These are phyloP conservation scores for Ctenosaura bakeri DNA, from an alignment of 2,797 vertebrate species.

Conservation along the genomic window DNA sequence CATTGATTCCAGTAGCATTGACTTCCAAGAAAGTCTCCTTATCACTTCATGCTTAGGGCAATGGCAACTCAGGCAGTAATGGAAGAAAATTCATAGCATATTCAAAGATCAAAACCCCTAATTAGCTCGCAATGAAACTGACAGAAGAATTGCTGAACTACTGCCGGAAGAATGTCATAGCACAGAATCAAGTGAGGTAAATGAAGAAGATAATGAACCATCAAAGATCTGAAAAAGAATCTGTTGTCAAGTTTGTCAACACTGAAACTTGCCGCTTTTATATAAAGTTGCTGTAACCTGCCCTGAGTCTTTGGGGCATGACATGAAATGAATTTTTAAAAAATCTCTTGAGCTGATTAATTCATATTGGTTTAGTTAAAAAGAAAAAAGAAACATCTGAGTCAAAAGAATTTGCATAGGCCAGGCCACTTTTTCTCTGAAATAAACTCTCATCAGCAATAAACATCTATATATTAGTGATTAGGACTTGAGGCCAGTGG, in stretches of 20 bases:
- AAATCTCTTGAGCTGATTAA: constrained; percentile 11
- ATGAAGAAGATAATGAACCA: constrained; percentile 22
- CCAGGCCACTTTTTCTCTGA: not conserved
- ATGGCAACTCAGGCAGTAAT: not conserved
- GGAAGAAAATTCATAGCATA: constrained; percentile 10
- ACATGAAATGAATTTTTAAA: not conserved
- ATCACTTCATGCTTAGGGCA: not conserved
- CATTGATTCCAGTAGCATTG: not conserved
- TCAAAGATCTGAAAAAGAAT: not conserved
- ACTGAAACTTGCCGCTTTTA: not conserved
- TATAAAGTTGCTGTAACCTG: not conserved
- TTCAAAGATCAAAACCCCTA: not conserved
- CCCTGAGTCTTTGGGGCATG: not conserved
- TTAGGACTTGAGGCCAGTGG: not conserved
- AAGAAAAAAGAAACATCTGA: not conserved
- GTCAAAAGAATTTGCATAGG: not conserved
- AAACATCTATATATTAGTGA: not conserved
- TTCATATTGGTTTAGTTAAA: not conserved
- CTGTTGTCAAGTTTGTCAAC: not conserved
- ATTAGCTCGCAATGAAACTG: constrained; percentile 9
- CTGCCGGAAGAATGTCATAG: not conserved
- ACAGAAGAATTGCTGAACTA: not conserved
- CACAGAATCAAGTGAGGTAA: constrained; percentile 12
- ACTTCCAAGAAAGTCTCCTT: not conserved
- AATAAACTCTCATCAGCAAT: not conserved